Percentiles rank a stretch among this genome's conserved stretches.
phyloP scores from a whole-genome alignment of 2,113 vertebrate species.

The Castor canadensis region DNA sequence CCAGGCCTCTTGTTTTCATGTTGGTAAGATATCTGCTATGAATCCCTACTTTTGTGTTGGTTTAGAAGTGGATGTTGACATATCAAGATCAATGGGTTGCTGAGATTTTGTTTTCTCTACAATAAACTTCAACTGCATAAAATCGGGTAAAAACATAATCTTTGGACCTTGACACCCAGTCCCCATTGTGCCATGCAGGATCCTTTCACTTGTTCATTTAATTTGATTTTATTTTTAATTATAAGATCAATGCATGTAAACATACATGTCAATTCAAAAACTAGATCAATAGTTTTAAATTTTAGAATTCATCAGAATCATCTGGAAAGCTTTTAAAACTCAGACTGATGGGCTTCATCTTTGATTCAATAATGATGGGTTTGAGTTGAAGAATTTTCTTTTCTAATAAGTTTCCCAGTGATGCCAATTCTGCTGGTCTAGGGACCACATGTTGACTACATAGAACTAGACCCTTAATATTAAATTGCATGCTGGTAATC shows the following conservation, averaged over 20 bases:
- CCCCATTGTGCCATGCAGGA: background rate
- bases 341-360: background rate
- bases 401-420: background rate
- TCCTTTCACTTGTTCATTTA: background rate
- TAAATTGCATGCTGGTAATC: background rate
- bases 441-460: background rate
- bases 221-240: conserved; percentile 15
- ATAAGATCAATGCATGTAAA: conserved; percentile 6
- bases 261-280: background rate
- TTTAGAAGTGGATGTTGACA: background rate
- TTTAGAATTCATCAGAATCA: background rate
- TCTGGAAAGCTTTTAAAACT: background rate
- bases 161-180: background rate
- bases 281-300: background rate
- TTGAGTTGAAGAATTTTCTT: background rate
- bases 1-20: background rate
- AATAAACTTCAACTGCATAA: background rate
- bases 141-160: conserved; percentile 13
- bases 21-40: background rate
- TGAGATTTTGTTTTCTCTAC: background rate
- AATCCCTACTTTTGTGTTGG: background rate
- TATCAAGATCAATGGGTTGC: background rate
- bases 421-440: no score
- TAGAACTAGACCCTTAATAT: background rate
- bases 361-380: background rate